These are phyloP conservation scores for Stigmatopora nigra DNA, from an alignment of 2,113 vertebrate genomes.

Conservation along the genomic window DNA sequence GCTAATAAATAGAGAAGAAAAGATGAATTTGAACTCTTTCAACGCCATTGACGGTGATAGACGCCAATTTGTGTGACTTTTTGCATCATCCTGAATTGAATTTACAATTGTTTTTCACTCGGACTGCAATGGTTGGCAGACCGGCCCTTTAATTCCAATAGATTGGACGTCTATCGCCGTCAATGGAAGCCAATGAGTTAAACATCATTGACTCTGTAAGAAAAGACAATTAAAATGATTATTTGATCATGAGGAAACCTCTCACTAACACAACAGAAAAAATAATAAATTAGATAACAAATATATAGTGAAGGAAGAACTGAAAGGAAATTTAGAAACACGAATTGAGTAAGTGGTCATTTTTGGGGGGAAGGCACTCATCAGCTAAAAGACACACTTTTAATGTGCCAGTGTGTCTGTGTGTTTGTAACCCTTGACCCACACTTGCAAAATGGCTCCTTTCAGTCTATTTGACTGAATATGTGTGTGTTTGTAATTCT, in stretches of 20 bases:
- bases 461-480: neutral
- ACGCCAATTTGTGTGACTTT: too few species aligned
- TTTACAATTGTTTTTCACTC: too few species aligned
- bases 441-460: too few species aligned
- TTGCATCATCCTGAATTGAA: too few species aligned
- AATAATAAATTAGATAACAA: constrained; percentile 50
- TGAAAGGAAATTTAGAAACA: constrained; percentile 48
- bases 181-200: neutral
- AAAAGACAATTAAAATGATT: constrained; percentile 60
- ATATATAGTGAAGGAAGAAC: constrained; percentile 36
- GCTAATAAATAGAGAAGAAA: constrained; percentile 40
- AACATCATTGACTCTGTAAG: constrained; percentile 47
- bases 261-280: constrained; percentile 43
- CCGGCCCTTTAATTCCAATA: too few species aligned
- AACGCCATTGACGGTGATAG: too few species aligned
- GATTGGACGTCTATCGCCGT: too few species aligned
- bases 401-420: constrained; percentile 44
- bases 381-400: constrained; percentile 81
- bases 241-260: constrained; percentile 59
- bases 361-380: constrained; percentile 90
- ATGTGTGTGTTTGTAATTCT: constrained; percentile 31
- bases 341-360: constrained; percentile 81
- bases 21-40: constrained; percentile 4
- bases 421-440: constrained; percentile 57
- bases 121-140: too few species aligned